Percentiles rank a stretch among this genome's conserved stretches.
Evolutionary conservation across 2,797 vertebrate genomes (phyloP).

Genomic region (Rhyacichthys aspro): DNA sequence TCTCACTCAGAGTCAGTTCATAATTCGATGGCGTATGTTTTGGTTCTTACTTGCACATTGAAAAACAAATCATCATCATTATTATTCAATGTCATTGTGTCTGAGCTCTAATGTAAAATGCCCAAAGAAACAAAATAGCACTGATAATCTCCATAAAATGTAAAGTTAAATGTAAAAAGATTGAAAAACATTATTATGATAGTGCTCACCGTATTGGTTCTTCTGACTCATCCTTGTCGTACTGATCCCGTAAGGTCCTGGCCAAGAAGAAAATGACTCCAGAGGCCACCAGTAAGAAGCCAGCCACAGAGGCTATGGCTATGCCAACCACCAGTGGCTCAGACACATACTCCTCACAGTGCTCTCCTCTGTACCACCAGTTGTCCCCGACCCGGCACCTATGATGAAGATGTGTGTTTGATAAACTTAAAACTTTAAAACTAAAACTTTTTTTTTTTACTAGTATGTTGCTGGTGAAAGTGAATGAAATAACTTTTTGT

Average conservation of each 20-base stretch:
- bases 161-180: neutral
- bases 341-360: conserved; percentile 95
- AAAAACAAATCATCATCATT: too few relatives aligned
- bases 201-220: conserved; percentile 83
- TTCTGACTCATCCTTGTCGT: conserved; percentile 85
- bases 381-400: conserved; percentile 97
- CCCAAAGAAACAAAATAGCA: conserved; percentile 7
- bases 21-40: too few relatives aligned
- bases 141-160: too few relatives aligned
- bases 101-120: too few relatives aligned
- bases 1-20: too few relatives aligned
- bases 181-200: neutral
- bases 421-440: neutral
- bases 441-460: too few relatives aligned
- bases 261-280: conserved; percentile 90
- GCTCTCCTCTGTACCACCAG: conserved; percentile 98
- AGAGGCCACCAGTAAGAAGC: conserved; percentile 89
- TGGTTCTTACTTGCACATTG: too few relatives aligned
- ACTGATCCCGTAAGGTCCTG: conserved; percentile 87
- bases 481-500: too few relatives aligned
- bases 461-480: too few relatives aligned
- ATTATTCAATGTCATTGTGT: too few relatives aligned
- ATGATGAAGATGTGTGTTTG: neutral
- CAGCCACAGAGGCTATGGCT: conserved; percentile 88
- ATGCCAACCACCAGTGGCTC: conserved; percentile 93